Evolutionary conservation across 2,888 invertebrate species (phyloP).

Genomic region (Perizoma flavofasciatum): DNA sequence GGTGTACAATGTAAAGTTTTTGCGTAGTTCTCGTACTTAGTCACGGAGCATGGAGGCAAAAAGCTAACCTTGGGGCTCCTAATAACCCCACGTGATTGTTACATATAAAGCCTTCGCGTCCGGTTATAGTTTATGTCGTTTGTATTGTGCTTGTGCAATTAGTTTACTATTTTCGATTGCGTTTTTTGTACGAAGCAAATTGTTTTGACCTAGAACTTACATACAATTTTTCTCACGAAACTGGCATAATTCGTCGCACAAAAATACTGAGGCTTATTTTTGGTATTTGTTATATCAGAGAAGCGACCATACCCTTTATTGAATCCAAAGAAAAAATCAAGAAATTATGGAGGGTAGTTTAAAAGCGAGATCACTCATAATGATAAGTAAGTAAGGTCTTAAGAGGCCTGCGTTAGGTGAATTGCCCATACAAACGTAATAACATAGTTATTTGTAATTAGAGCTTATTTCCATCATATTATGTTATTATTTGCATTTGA

Average conservation of each 20-base stretch:
- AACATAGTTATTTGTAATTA: too few relatives aligned
- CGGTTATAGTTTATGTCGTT: constrained; percentile 45
- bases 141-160: constrained; percentile 27
- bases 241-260: neutral
- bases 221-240: constrained; percentile 1
- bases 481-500: too few relatives aligned
- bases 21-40: constrained; percentile 50
- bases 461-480: too few relatives aligned
- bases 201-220: constrained; percentile 14
- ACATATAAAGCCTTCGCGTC: constrained; percentile 58
- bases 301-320: too few relatives aligned
- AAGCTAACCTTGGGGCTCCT: constrained; percentile 70
- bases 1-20: constrained; percentile 11
- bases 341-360: too few relatives aligned
- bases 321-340: too few relatives aligned
- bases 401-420: too few relatives aligned
- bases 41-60: constrained; percentile 68
- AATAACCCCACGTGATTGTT: constrained; percentile 66
- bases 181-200: constrained; percentile 16
- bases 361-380: too few relatives aligned
- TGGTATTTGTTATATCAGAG: too few relatives aligned
- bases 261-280: too few relatives aligned
- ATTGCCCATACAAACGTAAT: too few relatives aligned
- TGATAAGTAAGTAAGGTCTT: too few relatives aligned
- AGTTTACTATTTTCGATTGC: constrained; percentile 13